Percentiles rank a stretch among this genome's conserved stretches.
Conservation (phyloP, 2,888 invertebrate species). For the Phasia obesa region DNA sequence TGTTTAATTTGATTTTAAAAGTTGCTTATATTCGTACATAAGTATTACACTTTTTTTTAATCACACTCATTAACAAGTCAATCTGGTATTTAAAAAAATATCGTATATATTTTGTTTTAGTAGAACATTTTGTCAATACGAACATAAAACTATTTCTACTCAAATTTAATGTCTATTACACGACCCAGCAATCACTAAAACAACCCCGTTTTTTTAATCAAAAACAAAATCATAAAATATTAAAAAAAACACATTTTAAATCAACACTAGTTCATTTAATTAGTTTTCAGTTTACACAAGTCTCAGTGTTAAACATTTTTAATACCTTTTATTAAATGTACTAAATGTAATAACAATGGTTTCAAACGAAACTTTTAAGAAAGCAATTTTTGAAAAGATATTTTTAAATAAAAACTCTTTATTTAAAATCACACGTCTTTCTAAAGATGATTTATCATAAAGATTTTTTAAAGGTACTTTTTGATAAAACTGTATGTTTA, state of each 20-base stretch:
- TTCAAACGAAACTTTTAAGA: no score
- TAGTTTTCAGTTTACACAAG: not conserved
- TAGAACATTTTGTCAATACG: no score
- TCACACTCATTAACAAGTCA: not conserved
- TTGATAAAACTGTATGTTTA: no score
- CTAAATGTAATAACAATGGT: no score
- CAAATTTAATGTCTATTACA: not conserved
- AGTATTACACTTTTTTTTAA: no score
- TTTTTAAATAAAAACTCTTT: no score
- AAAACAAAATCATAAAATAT: not conserved
- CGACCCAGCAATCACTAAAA: not conserved
- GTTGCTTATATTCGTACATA: not conserved
- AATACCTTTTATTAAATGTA: no score
- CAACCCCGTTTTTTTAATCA: not conserved
- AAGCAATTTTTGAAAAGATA: no score
- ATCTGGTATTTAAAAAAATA: not conserved
- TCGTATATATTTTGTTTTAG: no score
- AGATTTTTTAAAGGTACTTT: no score
- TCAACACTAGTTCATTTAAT: not conserved
- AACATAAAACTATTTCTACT: not conserved
- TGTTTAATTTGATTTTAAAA: conserved; percentile 17
- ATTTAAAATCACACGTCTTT: no score
- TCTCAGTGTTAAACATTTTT: not conserved
- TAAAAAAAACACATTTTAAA: conserved; percentile 4
- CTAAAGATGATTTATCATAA: no score